Evolutionary conservation across 2,888 invertebrate genomes (phyloP), one percentile per base, ranked within the genome.

Genomic region (Cheilosia urbana): DNA sequence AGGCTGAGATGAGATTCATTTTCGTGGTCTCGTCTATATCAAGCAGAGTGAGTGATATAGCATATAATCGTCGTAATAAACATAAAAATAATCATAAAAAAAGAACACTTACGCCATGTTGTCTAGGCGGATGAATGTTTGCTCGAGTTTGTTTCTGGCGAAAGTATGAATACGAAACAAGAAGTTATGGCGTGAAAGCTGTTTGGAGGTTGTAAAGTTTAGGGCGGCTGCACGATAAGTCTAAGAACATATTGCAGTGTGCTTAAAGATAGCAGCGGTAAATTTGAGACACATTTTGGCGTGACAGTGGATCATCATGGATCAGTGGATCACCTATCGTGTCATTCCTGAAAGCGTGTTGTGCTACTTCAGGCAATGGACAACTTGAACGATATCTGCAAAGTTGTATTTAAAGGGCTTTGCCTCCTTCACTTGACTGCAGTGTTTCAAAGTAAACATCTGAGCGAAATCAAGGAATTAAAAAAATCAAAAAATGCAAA

Each of bases 51-150:
- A 81, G 72, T 81, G 73, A 85, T 85, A 85, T 77, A 72, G 85
- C 85, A 72, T 81, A 85, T 85, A 85, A 85, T 85, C 85, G 85
- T 62, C 57, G 72, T 77, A 85, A 85, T 85, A 85, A 85, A 85
- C 85, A 85, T 85, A 85, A 85, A 85, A 85, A 85, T 85, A 85
- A 85, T 77, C 76, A 75, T 85, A 85, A 85, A 85, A 80, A 80
- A 84, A 85, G 72, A n/a, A n/a, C 15, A 17, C 17, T 81, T 81
- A 45, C 76, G 75, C 84, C 49, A 84, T 71, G 81, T 76, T 81
- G 75, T 81, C 81, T 75, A 58, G 49, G 37, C 13, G 72, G 65
- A 79, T 73, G 79, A 11, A 51, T 51, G 51, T 40, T 21, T 6
- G 17, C 62, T 81, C 49, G 65, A 76, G 65, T 60, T 19, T 51